A percentile compares a stretch with the other conserved stretches of the same genome.
Evolutionary conservation across 2,113 vertebrate species (phyloP).

Genomic region (Chionomys nivalis): DNA sequence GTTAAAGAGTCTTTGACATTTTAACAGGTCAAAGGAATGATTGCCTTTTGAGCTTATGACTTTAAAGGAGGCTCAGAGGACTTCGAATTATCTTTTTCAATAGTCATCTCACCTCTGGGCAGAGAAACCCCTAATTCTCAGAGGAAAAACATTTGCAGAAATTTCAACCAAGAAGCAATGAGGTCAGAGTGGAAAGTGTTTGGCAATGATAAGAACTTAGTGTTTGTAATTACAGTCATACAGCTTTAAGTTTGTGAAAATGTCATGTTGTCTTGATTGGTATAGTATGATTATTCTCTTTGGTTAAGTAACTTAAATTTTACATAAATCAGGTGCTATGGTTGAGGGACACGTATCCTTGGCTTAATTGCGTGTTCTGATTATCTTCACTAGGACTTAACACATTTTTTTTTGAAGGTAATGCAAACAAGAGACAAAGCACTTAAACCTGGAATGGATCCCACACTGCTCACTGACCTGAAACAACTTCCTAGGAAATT

Average conservation of each 20-base stretch:
- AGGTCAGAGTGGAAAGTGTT: constrained; percentile 78
- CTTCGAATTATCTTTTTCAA: constrained; percentile 62
- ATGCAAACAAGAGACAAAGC: not conserved
- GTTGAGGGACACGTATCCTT: not conserved
- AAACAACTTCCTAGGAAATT: constrained; percentile 47
- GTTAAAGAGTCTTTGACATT: not conserved
- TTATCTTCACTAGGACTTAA: not conserved
- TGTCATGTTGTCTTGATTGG: not conserved
- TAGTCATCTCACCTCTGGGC: constrained; percentile 70
- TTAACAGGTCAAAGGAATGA: not conserved
- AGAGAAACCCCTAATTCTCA: constrained; percentile 67
- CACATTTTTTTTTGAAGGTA: not conserved
- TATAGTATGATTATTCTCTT: not conserved
- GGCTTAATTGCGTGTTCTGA: not conserved
- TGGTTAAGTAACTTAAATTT: not conserved
- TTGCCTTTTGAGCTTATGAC: constrained; percentile 7
- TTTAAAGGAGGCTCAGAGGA: constrained; percentile 19
- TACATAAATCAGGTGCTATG: not conserved
- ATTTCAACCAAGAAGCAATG: constrained; percentile 70
- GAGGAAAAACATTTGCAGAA: constrained; percentile 63
- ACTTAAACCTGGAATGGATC: constrained; percentile 29
- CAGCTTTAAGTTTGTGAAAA: constrained; percentile 3
- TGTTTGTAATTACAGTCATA: constrained; percentile 47
- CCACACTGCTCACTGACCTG: constrained; percentile 28
- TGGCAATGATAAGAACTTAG: constrained; percentile 67